Percentiles rank a stretch among this genome's conserved stretches.
Evolutionary conservation across 1,140 invertebrate species (phyloP).

Genomic region (Cyphomyrmex costatus): DNA sequence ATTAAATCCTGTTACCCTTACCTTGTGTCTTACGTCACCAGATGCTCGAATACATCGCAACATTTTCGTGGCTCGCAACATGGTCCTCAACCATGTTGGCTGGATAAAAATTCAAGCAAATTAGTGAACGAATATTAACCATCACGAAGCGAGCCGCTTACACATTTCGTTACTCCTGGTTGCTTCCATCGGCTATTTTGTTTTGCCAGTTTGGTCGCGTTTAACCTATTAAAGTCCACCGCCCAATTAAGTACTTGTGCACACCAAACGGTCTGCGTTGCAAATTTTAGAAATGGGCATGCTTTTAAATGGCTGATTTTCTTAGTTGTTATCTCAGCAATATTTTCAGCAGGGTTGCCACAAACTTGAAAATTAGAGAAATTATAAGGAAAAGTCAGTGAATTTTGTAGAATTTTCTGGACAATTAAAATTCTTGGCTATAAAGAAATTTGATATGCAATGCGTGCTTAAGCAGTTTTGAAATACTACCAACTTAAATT

Average conservation of each 20-base stretch:
- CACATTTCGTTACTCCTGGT: neutral
- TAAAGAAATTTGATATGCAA: too few relatives aligned
- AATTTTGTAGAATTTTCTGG: too few relatives aligned
- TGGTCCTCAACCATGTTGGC: neutral
- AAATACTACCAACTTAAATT: too few relatives aligned
- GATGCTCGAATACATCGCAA: neutral
- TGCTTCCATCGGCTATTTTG: constrained; percentile 13
- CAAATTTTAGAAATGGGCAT: neutral
- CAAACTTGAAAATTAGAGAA: too few relatives aligned
- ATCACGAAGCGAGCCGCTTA: neutral
- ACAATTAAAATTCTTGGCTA: too few relatives aligned
- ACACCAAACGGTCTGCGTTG: neutral
- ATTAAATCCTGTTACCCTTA: neutral
- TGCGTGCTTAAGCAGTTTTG: too few relatives aligned
- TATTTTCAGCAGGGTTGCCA: neutral
- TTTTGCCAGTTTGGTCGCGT: neutral
- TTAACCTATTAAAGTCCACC: neutral
- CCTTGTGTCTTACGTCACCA: neutral
- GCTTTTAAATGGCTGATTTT: neutral
- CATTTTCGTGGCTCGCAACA: neutral
- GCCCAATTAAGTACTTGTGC: neutral
- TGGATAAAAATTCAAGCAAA: constrained; percentile 39
- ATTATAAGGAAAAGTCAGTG: too few relatives aligned
- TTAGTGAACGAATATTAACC: constrained; percentile 35
- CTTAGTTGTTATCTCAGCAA: neutral